phyloP scores from a whole-genome alignment of 1,140 invertebrate species.

The Ostrea denselamellosa region DNA sequence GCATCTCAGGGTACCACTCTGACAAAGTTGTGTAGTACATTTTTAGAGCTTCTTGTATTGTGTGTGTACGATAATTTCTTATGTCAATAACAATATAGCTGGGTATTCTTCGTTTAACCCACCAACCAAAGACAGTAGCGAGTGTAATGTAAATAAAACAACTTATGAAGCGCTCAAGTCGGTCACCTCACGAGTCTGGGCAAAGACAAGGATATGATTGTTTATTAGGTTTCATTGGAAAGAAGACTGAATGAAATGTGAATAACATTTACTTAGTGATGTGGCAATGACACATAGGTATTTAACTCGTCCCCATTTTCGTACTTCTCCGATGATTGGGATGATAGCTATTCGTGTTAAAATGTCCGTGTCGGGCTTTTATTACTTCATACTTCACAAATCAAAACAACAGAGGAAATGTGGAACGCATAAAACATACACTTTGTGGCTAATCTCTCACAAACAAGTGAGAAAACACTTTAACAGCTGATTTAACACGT shows the following conservation, averaged over 20 bases:
- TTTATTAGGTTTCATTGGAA: not conserved
- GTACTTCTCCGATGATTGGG: not conserved
- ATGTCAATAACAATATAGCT: not conserved
- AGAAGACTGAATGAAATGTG: not conserved
- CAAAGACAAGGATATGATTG: not conserved
- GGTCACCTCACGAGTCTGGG: not conserved
- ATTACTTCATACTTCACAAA: not conserved
- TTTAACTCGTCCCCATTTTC: not conserved
- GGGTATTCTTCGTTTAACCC: not conserved
- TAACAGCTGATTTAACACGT: conserved; percentile 27
- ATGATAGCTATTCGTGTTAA: not conserved
- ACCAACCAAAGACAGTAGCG: not conserved
- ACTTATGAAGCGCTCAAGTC: not conserved
- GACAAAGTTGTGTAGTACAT: too few relatives aligned
- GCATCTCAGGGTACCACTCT: too few relatives aligned
- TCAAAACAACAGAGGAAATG: conserved; percentile 35
- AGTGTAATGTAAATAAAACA: conserved; percentile 17
- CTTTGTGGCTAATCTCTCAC: not conserved
- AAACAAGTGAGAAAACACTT: not conserved
- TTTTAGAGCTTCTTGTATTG: too few relatives aligned
- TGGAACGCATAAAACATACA: not conserved
- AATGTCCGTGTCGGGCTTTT: not conserved
- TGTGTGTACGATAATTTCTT: not conserved
- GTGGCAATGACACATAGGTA: not conserved
- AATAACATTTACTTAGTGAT: not conserved